Base-by-base conservation (phyloP, 2,113 vertebrate species). In the Lamprotornis superbus region DNA sequence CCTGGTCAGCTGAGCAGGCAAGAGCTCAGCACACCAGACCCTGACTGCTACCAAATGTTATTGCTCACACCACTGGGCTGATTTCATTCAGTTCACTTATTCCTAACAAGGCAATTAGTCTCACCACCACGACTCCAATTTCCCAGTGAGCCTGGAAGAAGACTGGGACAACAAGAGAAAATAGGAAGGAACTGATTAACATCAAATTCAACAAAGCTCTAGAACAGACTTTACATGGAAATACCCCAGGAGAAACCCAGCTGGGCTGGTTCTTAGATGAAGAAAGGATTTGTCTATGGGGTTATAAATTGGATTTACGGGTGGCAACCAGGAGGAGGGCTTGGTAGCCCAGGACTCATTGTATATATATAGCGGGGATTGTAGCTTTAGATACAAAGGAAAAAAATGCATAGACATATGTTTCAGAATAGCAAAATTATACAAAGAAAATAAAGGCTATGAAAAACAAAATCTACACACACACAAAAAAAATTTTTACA, bases 351-450 rank as follows among this genome's bases (percentile, higher is more conserved):
- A 35, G 46, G 20, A 53, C 7, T 53, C 27, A 5, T 18, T 30
- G 7, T 9, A 2, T 14, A 22, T 22, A 28, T 14, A 22, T 2
- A 35, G 15, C 1, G 1, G 1, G 1, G 0, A 4, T 33, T 65
- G 24, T 16, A n/a, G 20, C 7, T 39, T 67, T 67, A 90, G 17
- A 11, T 5, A 8, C 20, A 68, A 86, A 56, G 9, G 44, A 60
- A 46, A 71, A 79, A 40, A 20, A 2, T 59, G 8, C 2, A 30
- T 9, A 33, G 15, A 61, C 5, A 8, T 50, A 47, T 9, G 7
- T 64, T 89, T 80, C 40, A 63, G 13, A 76, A 64, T 10, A 82
- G 10, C 9, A 76, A 70, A 81, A 50, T n/a, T 2, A 55, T 19
- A 59, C 0, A 0, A 69, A 52, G 23, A 47, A 89, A 68, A 33